Evolutionary conservation across 1,140 invertebrate species (phyloP).

Genomic region (Scaptomyza montana): DNA sequence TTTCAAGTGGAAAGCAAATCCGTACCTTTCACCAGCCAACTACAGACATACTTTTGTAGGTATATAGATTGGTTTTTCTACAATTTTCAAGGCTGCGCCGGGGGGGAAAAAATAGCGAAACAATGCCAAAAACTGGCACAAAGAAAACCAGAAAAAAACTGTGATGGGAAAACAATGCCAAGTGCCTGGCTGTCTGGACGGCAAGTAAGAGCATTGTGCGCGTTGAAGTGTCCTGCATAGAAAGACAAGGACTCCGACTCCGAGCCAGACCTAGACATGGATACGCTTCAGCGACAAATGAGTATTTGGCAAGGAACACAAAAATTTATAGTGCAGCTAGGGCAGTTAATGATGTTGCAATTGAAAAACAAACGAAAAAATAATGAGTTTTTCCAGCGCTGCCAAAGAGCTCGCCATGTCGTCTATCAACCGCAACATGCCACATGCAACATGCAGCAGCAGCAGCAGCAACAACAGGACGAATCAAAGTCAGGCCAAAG

Average conservation of each 20-base stretch:
- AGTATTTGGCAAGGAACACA: slow-evolving; percentile 46
- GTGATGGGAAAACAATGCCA: slow-evolving; percentile 54
- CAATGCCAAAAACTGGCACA: slow-evolving; percentile 13
- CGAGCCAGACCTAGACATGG: slow-evolving; percentile 44
- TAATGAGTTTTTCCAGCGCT: slow-evolving; percentile 71
- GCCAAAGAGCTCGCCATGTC: slow-evolving; percentile 54
- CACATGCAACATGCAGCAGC: slow-evolving; percentile 36
- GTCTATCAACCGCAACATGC: slow-evolving; percentile 78
- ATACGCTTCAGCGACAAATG: slow-evolving; percentile 54
- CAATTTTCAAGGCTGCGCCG: slow-evolving; percentile 66
- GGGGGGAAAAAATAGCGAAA: slow-evolving; percentile 23
- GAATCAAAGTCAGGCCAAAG: slow-evolving; percentile 73
- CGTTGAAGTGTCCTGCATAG: slow-evolving; percentile 55
- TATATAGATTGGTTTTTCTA: slow-evolving; percentile 19
- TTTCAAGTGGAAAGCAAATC: slow-evolving; percentile 72
- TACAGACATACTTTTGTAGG: slow-evolving; percentile 7
- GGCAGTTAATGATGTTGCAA: slow-evolving; percentile 77
- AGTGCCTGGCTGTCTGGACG: slow-evolving; percentile 72
- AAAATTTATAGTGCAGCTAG: slow-evolving; percentile 62
- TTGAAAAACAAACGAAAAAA: slow-evolving; percentile 77
- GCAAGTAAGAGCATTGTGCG: slow-evolving; percentile 48
- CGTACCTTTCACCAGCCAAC: slow-evolving; percentile 8
- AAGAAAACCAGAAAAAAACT: slow-evolving; percentile 5
- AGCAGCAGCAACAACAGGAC: background rate
- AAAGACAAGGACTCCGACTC: slow-evolving; percentile 5